Conservation (phyloP, 2,797 vertebrate genomes). For the Sebastes hubbsi region DNA sequence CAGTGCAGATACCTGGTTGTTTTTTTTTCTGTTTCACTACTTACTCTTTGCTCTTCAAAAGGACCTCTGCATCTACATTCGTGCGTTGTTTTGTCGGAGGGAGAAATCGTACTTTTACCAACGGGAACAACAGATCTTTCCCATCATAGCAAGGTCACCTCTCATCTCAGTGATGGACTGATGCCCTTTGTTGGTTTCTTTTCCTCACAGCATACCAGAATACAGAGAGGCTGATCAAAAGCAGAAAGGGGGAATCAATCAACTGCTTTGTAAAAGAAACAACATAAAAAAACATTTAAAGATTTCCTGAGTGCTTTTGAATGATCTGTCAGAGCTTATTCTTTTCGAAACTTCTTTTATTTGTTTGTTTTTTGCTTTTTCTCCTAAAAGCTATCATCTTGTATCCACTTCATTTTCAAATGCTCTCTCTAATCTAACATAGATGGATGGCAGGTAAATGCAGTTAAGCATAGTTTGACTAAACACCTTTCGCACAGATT, state of each 20-base stretch:
- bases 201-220: slow-evolving; percentile 9
- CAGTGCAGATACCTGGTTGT: background rate
- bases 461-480: background rate
- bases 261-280: slow-evolving; percentile 12
- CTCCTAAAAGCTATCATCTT: background rate
- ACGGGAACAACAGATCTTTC: slow-evolving; percentile 7
- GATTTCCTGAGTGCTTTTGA: background rate
- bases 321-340: slow-evolving; percentile 17
- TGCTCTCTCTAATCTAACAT: background rate
- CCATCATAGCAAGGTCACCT: slow-evolving; percentile 30
- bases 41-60: slow-evolving; percentile 5
- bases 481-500: background rate
- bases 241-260: background rate
- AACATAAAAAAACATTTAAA: slow-evolving; percentile 6
- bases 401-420: background rate
- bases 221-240: slow-evolving; percentile 45
- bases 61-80: background rate
- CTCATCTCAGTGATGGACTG: slow-evolving; percentile 37
- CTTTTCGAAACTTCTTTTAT: background rate
- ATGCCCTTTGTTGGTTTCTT: slow-evolving; percentile 39
- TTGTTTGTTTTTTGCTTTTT: background rate
- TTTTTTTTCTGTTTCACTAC: background rate
- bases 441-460: background rate
- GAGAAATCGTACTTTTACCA: slow-evolving; percentile 19
- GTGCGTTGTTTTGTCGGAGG: slow-evolving; percentile 3